Evolutionary conservation across 2,797 vertebrate species (phyloP).

Genomic region (Lophius americanus): DNA sequence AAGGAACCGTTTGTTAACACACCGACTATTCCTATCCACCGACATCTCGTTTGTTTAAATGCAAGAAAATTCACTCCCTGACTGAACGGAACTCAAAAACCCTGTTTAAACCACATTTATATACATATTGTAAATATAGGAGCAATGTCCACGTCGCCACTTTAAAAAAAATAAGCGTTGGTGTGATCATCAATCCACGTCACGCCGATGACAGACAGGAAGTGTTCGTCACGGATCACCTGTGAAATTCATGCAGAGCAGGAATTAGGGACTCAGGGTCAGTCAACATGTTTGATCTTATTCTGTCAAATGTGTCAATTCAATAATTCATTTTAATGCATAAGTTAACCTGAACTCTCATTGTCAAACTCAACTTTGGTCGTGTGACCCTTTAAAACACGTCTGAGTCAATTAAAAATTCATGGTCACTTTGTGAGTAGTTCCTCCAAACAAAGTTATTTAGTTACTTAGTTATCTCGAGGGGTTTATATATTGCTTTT

Average conservation of each 20-base stretch:
- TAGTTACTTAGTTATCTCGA: too few relatives aligned
- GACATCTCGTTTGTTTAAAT: conserved; percentile 6
- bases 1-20: conserved; percentile 25
- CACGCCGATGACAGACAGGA: conserved; percentile 12
- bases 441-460: too few relatives aligned
- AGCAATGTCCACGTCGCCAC: conserved; percentile 25
- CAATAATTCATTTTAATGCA: neutral
- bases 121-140: conserved; percentile 37
- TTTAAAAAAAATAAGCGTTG: conserved; percentile 28
- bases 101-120: conserved; percentile 56
- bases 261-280: conserved; percentile 13
- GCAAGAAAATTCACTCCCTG: conserved; percentile 20
- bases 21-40: conserved; percentile 11
- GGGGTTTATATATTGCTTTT: too few relatives aligned
- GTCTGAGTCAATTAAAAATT: too few relatives aligned
- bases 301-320: conserved; percentile 26
- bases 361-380: too few relatives aligned
- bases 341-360: neutral
- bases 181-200: conserved; percentile 18
- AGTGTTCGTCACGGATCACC: conserved; percentile 61
- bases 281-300: conserved; percentile 9
- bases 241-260: conserved; percentile 56
- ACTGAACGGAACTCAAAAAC: conserved; percentile 33
- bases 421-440: too few relatives aligned
- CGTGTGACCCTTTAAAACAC: too few relatives aligned